Base-by-base conservation (phyloP, 2,888 invertebrate genomes). In the Galeopsomyia nigrocyanea region DNA sequence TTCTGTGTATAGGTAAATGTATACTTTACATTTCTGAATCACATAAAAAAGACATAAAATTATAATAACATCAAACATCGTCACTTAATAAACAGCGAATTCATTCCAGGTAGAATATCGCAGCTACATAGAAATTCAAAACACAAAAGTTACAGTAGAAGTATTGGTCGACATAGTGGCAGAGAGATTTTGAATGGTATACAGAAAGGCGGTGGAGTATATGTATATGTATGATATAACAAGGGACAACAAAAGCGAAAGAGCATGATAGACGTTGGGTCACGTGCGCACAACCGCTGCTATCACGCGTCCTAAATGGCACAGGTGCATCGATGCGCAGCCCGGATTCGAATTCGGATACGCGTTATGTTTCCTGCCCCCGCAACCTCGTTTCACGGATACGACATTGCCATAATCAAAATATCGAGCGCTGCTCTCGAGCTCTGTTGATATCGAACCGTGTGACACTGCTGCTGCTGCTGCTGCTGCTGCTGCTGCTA, bases 271-370 rank as follows among this genome's bases (percentile, higher is more conserved):
- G 70, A 39, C 71, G 64, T 56, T 55, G 51, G 76, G 71, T 75
- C 73, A 65, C 72, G 76, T 73, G 77, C 76, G 77, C 76, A 73
- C 73, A 61, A 46, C 51, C 22, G 49, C 26, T 53, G 53, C 76
- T 76, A 76, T 78, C 77, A 61, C 77, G 74, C 56, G 63, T 50
- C 63, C 64, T 70, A 74, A 68, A 75, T 69, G 73, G 58, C 61
- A 71, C 13, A 55, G 63, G 65, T 21, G 68, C 68, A 58, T 61
- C 57, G 69, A 63, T 64, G 56, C 55, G 67, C 39, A 63, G 71
- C 39, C 75, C 72, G 69, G 69, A 73, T 75, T 73, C 68, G 71
- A 46, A 61, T 68, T 69, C 69, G 68, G 63, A 68, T 66, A 71
- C 21, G 58, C 63, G 63, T 63, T 68, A 71, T 63, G 63, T 68